Conservation (phyloP, 2,797 vertebrate genomes). For the Schizopygopsis pylzovi region DNA sequence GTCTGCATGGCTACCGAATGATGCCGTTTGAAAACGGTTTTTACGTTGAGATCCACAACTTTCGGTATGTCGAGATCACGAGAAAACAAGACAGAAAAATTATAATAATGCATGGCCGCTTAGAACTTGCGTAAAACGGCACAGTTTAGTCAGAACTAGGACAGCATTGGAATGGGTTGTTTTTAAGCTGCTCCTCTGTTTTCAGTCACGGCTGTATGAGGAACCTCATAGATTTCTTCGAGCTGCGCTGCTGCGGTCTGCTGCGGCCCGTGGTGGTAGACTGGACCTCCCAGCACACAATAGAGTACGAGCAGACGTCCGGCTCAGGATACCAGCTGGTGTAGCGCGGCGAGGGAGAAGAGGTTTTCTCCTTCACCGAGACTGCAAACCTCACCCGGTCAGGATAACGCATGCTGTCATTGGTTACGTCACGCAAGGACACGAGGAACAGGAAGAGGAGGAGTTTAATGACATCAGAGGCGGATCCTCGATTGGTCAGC, state of each 20-base stretch:
- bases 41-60: too few relatives aligned
- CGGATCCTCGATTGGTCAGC: not conserved
- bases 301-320: constrained; percentile 97
- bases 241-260: constrained; percentile 98
- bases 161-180: not conserved
- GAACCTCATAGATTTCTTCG: constrained; percentile 99
- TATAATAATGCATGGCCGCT: too few relatives aligned
- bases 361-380: constrained; percentile 73
- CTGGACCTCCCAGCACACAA: constrained; percentile 98
- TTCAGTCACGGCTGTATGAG: constrained; percentile 94
- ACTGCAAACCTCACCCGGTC: constrained; percentile 74
- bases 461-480: constrained; percentile 19
- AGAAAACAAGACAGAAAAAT: too few relatives aligned
- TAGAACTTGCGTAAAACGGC: too few relatives aligned
- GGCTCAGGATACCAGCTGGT: constrained; percentile 98
- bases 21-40: too few relatives aligned
- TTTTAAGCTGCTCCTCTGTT: not conserved
- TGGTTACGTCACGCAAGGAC: constrained; percentile 72
- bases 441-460: constrained; percentile 40
- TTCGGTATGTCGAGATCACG: too few relatives aligned
- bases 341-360: constrained; percentile 73
- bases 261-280: constrained; percentile 93
- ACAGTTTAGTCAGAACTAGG: not conserved
- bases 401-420: constrained; percentile 90
- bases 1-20: too few relatives aligned